Evolutionary conservation across 2,797 vertebrate genomes (phyloP), one percentile per base, ranked within the genome.

Genomic region (Ctenosaura bakeri): DNA sequence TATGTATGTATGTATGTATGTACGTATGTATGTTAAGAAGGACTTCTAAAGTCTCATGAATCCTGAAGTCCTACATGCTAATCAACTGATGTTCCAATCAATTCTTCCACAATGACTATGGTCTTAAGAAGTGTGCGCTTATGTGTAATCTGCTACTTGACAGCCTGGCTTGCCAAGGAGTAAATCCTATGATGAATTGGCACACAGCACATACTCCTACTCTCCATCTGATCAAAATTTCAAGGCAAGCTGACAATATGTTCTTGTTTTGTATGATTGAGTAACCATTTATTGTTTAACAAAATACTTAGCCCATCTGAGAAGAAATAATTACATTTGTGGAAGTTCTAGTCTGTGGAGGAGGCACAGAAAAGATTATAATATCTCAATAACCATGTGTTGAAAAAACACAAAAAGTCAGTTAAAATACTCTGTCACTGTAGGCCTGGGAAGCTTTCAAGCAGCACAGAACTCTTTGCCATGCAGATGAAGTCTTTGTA

Each of bases 321-420:
- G 94, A 96, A 92, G 83, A 84, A 94, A 90, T 91, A 92, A 95
- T 94, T 94, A 90, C 82, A 94, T 94, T 91, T 93, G 86, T 83
- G 89, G 91, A 91, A 89, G 46, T 91, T 88, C 86, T 91, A 76
- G 88, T 91, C 90, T 38, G 9, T 54, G 89, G 89, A 69, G 77
- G 90, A 94, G 94, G 92, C 88, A 93, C 94, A 93, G 69, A 91
- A 95, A 92, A 69, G 90, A 85, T 90, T 84, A 88, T 62, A 85
- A 66, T 32, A 50, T 0, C 20, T 46, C 0, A 79, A 85, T 6
- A 82, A 64, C 38, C 24, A 79, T 82, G 16, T 0, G 3, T 88
- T 94, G 46, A 46, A 29, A 20, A 86, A 76, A 64, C 20, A 50
- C 56, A 74, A 2, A 29, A 35, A 78, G 52, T 32, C 35, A 73